Conservation (phyloP, 30 jellyfish, hydroid and myxozoan genomes). For the Mastigias papua region DNA sequence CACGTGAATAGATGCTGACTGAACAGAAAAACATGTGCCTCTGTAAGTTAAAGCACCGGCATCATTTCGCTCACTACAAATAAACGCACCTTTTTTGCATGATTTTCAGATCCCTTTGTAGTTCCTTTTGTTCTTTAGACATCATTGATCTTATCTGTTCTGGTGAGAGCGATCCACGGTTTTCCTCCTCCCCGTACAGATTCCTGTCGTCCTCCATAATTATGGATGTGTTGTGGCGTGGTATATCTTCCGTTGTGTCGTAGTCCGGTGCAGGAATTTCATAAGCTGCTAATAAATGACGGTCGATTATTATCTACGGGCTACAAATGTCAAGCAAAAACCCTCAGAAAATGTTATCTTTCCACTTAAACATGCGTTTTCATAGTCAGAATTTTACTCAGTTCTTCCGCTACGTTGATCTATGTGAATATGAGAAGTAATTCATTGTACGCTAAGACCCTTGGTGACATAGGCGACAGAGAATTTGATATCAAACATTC, state of each 20-base stretch:
- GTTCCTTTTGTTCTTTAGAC: conserved; percentile 75
- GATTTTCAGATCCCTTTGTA: conserved; percentile 75
- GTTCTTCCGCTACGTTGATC: too few species aligned
- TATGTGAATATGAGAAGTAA: too few species aligned
- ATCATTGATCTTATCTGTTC: conserved; percentile 63
- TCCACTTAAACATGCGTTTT: not conserved
- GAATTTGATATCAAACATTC: too few species aligned
- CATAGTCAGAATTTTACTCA: too few species aligned
- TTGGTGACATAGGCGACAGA: too few species aligned
- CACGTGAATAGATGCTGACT: not conserved
- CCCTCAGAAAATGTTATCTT: not conserved
- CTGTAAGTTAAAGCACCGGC: not conserved
- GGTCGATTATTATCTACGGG: not conserved
- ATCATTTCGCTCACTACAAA: not conserved
- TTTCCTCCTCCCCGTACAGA: conserved; percentile 6
- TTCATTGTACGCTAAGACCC: too few species aligned
- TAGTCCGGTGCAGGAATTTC: conserved; percentile 77
- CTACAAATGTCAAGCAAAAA: not conserved
- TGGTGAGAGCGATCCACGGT: conserved; percentile 58
- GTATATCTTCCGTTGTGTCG: not conserved
- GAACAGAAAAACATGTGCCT: not conserved
- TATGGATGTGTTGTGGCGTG: not conserved
- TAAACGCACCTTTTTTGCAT: conserved; percentile 67
- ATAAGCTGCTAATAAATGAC: conserved; percentile 17
- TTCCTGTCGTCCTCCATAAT: conserved; percentile 17